These are phyloP conservation scores for Tachysurus fulvidraco DNA, from an alignment of 2,113 vertebrate genomes.

Conservation along the genomic window DNA sequence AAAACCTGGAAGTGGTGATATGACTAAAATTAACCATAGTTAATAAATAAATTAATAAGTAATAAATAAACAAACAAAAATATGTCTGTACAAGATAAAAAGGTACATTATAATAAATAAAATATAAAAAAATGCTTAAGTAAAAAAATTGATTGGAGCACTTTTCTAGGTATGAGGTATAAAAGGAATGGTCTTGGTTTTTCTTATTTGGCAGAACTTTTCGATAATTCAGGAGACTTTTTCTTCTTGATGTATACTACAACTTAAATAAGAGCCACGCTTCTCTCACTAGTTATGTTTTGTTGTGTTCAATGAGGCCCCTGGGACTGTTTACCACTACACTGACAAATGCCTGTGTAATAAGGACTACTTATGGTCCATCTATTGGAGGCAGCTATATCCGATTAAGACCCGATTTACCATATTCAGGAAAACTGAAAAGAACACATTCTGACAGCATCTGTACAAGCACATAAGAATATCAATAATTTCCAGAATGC, in stretches of 20 bases:
- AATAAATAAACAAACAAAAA: constrained; percentile 65
- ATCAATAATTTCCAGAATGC: background rate
- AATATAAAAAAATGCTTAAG: constrained; percentile 41
- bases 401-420: constrained; percentile 15
- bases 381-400: background rate
- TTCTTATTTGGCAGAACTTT: constrained; percentile 52
- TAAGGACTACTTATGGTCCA: constrained; percentile 2
- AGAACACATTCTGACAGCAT: constrained; percentile 7
- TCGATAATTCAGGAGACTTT: constrained; percentile 22
- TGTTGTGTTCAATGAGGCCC: background rate
- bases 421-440: constrained; percentile 19
- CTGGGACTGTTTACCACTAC: constrained; percentile 9
- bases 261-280: background rate
- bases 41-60: constrained; percentile 51
- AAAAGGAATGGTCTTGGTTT: constrained; percentile 45
- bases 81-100: constrained; percentile 69
- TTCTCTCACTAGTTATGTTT: constrained; percentile 7
- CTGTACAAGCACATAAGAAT: constrained; percentile 4
- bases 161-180: constrained; percentile 39
- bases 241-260: constrained; percentile 13
- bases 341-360: constrained; percentile 13
- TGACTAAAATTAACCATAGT: constrained; percentile 36
- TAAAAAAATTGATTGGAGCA: constrained; percentile 41
- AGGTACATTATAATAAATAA: constrained; percentile 52
- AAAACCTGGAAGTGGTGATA: constrained; percentile 46